phyloP scores from a whole-genome alignment of 2,113 vertebrate species.

The Otolemur garnettii region DNA sequence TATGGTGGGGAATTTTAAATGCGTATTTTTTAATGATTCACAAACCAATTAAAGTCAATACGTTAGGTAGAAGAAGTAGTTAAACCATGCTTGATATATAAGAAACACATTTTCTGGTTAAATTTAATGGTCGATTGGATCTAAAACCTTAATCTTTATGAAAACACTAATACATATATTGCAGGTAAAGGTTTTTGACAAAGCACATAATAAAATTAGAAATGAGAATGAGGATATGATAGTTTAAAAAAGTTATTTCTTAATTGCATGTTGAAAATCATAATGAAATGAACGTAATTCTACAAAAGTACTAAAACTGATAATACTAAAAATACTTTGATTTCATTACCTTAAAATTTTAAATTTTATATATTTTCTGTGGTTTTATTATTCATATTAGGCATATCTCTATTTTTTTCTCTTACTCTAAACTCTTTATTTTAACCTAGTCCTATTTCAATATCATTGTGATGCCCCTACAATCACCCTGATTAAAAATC shows the following conservation, averaged over 20 bases:
- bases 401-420: constrained; percentile 23
- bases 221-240: background rate
- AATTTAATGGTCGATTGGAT: constrained; percentile 55
- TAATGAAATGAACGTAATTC: constrained; percentile 34
- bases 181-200: constrained; percentile 35
- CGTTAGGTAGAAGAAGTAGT: constrained; percentile 30
- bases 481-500: constrained; percentile 45
- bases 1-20: background rate
- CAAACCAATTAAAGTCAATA: constrained; percentile 46
- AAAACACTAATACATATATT: constrained; percentile 12
- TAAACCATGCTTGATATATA: constrained; percentile 20
- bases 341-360: constrained; percentile 55
- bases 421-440: constrained; percentile 26
- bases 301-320: background rate
- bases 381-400: background rate
- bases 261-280: constrained; percentile 50
- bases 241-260: constrained; percentile 27
- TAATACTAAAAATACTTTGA: constrained; percentile 10
- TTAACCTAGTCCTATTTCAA: constrained; percentile 48
- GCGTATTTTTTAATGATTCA: background rate
- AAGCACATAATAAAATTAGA: constrained; percentile 34
- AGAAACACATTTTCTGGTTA: constrained; percentile 43
- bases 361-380: constrained; percentile 38
- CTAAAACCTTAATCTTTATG: constrained; percentile 45
- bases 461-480: background rate